Evolutionary conservation across 1,140 invertebrate genomes (phyloP).

Genomic region (Drosophila kurseongensis): DNA sequence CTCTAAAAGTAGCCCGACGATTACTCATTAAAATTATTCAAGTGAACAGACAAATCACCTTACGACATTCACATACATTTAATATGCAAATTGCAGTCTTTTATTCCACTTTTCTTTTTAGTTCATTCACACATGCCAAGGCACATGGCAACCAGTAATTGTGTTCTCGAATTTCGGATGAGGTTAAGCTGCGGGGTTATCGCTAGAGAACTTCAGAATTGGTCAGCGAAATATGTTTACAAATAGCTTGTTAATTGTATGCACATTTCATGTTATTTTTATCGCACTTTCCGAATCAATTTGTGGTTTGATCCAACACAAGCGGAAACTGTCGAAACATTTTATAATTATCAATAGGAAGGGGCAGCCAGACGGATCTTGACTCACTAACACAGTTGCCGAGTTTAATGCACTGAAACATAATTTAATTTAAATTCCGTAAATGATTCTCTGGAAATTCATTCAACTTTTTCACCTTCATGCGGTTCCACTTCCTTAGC

Average conservation of each 20-base stretch:
- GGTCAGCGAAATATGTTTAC: not conserved
- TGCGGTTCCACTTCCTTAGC: slow-evolving; percentile 15
- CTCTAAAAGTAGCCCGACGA: not conserved
- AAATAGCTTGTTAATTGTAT: slow-evolving; percentile 15
- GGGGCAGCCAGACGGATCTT: slow-evolving; percentile 2
- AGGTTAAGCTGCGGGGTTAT: slow-evolving; percentile 29
- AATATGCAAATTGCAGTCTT: slow-evolving; percentile 58
- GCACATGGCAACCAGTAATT: slow-evolving; percentile 56
- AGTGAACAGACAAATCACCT: slow-evolving; percentile 29
- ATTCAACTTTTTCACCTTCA: slow-evolving; percentile 30
- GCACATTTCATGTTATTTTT: slow-evolving; percentile 31
- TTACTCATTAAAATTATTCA: slow-evolving; percentile 30
- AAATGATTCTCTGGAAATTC: slow-evolving; percentile 20
- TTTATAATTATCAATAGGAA: slow-evolving; percentile 21
- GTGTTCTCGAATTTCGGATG: slow-evolving; percentile 18
- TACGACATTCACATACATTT: slow-evolving; percentile 64
- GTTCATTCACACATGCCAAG: slow-evolving; percentile 41
- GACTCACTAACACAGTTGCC: slow-evolving; percentile 21
- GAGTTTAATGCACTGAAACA: slow-evolving; percentile 25
- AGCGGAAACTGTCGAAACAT: slow-evolving; percentile 28
- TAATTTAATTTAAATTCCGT: slow-evolving; percentile 22
- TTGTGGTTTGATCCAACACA: slow-evolving; percentile 19
- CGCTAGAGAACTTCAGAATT: slow-evolving; percentile 17
- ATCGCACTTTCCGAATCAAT: slow-evolving; percentile 4
- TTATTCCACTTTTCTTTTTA: slow-evolving; percentile 23